phyloP scores from a whole-genome alignment of 2,113 vertebrate species.

The Chunga burmeisteri region DNA sequence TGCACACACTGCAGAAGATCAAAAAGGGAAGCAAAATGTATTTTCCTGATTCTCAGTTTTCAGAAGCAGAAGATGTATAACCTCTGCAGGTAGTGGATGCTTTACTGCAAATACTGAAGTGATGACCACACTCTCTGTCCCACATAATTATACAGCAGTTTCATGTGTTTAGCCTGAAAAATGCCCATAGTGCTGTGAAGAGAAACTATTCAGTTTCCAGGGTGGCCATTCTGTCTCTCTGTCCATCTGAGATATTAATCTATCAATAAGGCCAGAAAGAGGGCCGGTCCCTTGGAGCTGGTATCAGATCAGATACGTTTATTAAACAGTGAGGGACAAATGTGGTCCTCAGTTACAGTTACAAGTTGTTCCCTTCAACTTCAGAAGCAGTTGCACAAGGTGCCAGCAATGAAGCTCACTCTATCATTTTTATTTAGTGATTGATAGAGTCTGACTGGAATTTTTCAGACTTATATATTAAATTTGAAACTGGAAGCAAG shows the following conservation, averaged over 20 bases:
- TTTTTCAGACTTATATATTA: background rate
- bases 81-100: background rate
- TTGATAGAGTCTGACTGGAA: background rate
- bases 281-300: background rate
- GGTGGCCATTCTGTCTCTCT: background rate
- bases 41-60: background rate
- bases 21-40: background rate
- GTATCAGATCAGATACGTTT: background rate
- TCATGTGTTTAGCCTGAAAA: background rate
- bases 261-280: background rate
- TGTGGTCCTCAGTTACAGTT: background rate
- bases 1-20: background rate
- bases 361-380: background rate
- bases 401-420: background rate
- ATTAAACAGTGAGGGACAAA: background rate
- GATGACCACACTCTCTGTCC: background rate
- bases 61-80: background rate
- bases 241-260: background rate
- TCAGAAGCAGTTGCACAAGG: background rate
- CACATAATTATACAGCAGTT: background rate
- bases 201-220: background rate
- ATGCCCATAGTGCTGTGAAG: background rate
- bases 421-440: background rate
- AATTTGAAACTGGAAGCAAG: conserved; percentile 1
- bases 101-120: background rate